Evolutionary conservation across 2,797 vertebrate genomes (phyloP), one percentile per base, ranked within the genome.

Genomic region (Anas bernieri): DNA sequence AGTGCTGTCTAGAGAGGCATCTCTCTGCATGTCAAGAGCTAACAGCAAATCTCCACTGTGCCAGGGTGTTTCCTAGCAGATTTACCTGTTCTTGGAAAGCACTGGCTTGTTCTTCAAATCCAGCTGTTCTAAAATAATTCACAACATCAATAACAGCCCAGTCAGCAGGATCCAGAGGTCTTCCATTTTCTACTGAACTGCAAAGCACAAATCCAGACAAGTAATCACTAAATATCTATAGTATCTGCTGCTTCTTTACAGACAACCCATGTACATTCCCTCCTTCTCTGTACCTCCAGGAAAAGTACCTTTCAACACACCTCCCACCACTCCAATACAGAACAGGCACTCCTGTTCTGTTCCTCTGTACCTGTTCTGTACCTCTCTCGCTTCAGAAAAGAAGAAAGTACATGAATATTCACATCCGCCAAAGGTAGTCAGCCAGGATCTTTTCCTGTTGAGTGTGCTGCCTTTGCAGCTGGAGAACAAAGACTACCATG

Each of bases 61-160:
- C 79, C 93, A 94, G 41, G 14, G 62, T 37, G 30, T 74, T 82
- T 95, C 45, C 79, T 88, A 83, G 79, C 8, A 21, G 35, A 88
- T 95, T 94, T 97, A 99, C 99, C 99, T 99, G 99, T 97, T 99
- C 99, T 96, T 99, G 99, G 96, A 99, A 99, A 96, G 98, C 99
- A 14, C 61, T 98, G 88, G 99, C 99, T 98, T 99, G 99, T 96
- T 99, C 99, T 96, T 99, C 99, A 92, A 99, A 99, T 97, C 99
- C 99, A 59, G 98, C 99, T 61, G 98, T 99, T 98, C 98, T 99
- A 97, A 99, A 99, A 96, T 99, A 99, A 98, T 99, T 99, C 97
- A 99, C 99, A 13, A 99, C 99, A 66, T 99, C 99, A 7, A 98
- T 97, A 72, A 99, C 99, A 4, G 98, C 99, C 99, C 99, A 99